Evolutionary conservation across 2,888 invertebrate genomes (phyloP), one percentile per base, ranked within the genome.

Genomic region (Drosophila mulleri): DNA sequence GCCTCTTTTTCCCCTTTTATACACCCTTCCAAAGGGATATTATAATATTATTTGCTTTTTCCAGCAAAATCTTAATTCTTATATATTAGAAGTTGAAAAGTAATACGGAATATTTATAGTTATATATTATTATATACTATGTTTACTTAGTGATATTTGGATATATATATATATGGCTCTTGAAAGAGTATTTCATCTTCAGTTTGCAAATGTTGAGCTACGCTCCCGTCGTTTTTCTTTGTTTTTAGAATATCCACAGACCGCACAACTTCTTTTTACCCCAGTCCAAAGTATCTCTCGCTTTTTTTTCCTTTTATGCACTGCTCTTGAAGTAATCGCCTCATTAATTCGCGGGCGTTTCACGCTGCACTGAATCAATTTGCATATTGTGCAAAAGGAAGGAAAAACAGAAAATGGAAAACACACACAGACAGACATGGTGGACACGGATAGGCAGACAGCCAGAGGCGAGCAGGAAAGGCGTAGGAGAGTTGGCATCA

Each of bases 321-420:
- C 50, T 78, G 69, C 78, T 79, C 77, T 80, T 72, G 80, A 75
- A 89, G 82, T 85, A 89, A 89, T 89, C 90, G 89, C 81, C 82
- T 86, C 89, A 90, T 90, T 89, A 89, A 90, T 89, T 90, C 90
- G 78, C 86, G 78, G 88, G 78, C 78, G 70, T 88, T 86, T 85
- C 88, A 89, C 80, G 87, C 82, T 88, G 89, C 89, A 88, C 73
- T 85, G 89, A 77, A 83, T 82, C 80, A 78, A 85, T 90, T 90
- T 90, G 87, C 87, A 87, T 90, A 83, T 85, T 88, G 77, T 81
- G 83, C 88, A 86, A 84, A 89, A 81, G 71, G 52, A 89, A 81
- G 71, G 52, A 52, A 57, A 58, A 70, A 63, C 29, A 41, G 41
- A 50, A 72, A 69, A 67, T 45, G 18, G n/a, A 62, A 75, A 54